phyloP scores from a whole-genome alignment of 1,140 invertebrate species.

The Ridgeia piscesae region DNA sequence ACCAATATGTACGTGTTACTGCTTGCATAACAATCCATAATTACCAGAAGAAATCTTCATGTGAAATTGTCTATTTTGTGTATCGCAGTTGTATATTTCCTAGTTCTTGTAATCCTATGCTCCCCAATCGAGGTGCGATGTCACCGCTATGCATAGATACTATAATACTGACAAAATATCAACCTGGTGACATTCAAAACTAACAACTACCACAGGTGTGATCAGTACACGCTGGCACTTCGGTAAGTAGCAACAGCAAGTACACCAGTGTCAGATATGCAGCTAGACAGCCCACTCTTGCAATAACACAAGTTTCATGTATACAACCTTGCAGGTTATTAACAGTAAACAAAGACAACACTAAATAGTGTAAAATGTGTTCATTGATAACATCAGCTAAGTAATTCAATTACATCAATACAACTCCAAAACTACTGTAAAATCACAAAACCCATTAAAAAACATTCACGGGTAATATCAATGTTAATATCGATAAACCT shows the following conservation, averaged over 20 bases:
- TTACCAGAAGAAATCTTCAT: neutral
- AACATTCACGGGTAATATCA: neutral
- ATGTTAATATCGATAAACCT: neutral
- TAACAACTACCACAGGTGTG: neutral
- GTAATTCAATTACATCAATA: neutral
- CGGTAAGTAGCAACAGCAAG: neutral
- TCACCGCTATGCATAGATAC: neutral
- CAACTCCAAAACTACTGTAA: neutral
- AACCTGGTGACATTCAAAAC: neutral
- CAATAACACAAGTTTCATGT: neutral
- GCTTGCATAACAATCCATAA: neutral
- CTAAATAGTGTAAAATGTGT: neutral
- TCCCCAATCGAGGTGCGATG: neutral
- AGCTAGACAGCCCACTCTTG: neutral
- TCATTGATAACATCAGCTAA: neutral
- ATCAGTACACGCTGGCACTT: neutral
- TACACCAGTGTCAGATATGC: neutral
- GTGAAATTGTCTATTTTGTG: neutral
- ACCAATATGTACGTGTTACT: neutral
- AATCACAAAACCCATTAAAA: neutral
- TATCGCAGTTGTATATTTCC: neutral
- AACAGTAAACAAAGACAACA: neutral
- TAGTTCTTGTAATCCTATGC: neutral
- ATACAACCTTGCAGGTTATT: neutral
- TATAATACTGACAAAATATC: neutral